Evolutionary conservation across 2,888 invertebrate species (phyloP), one percentile per base, ranked within the genome.

Genomic region (Monopis laevigella): DNA sequence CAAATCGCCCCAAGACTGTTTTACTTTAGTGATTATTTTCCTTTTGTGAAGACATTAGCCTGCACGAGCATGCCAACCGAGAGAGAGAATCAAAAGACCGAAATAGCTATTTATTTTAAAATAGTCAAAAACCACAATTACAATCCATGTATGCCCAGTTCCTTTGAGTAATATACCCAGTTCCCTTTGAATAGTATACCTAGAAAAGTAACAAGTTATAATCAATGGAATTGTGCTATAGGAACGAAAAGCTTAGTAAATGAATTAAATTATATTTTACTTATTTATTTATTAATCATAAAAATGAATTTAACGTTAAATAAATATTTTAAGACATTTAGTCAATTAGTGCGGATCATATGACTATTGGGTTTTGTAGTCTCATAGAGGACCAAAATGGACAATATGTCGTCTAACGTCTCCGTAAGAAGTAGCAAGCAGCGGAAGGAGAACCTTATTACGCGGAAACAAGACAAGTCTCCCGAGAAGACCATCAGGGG

Each of bases 31-130:
- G 62, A 7, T 11, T 32, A 32, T 4, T 32, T 32, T 30, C 13
- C 13, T 30, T 32, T 53, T 46, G n/a, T n/a, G n/a, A n/a, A n/a
- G 54, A 53, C 52, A 51, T 26, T 56, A 48, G 56, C n/a, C n/a
- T n/a, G n/a, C 55, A 54, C 45, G 52, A 66, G 65, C 58, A 75
- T 74, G 77, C 67, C 68, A 75, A 75, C 52, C 59, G 56, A 48
- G 77, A 78, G 78, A 78, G 78, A 80, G 78, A 80, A 71, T 56
- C 47, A 75, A 73, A 78, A 80, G 80, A 78, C 78, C 72, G 68
- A 78, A 59, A 50, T 73, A 74, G 64, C 62, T 67, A 71, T 72
- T 73, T 74, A 74, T 74, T 47, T 75, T 65, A 63, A 19, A 19
- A 35, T 18, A 6, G n/a, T 11, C n/a, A 29, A 29, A n/a, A 4